Evolutionary conservation across 2,113 vertebrate species (phyloP), one percentile per base, ranked within the genome.

Genomic region (Monopterus albus): DNA sequence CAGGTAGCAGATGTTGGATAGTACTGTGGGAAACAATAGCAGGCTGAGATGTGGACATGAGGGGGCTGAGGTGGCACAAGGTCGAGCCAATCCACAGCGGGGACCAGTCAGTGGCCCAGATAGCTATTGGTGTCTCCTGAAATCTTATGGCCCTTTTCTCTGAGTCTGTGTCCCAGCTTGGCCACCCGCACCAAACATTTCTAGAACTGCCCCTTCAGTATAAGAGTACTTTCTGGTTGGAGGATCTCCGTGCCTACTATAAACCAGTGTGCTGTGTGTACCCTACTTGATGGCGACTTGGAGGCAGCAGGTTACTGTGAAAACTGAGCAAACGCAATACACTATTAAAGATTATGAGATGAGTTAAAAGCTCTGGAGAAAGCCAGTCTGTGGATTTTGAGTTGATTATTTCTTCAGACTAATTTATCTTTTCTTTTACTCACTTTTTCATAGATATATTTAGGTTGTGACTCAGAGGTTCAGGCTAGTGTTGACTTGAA

Each of bases 21-120:
- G 82, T 35, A 62, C 49, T 38, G 13, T 52, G 39, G 70, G 60
- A 75, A 77, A 87, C 86, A 85, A 86, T 80, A 56, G 64, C 69
- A 71, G 67, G 70, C 74, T 60, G 62, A 52, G 70, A 74, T 57
- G 67, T 64, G 58, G 67, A 67, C 60, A 56, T 39, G 49, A 25
- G 57, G 49, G 71, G 39, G 50, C 2, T 12, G 72, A 17, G 58
- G 75, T 42, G 70, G 81, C 82, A 80, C 55, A 12, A 28, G 55
- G 50, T 56, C 3, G 5, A 58, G 64, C 70, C 71, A 78, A 21
- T 50, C 61, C 52, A 21, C 47, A 65, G 56, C 14, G 53, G 36
- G 51, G 20, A 63, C n/a, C 77, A 52, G 51, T 15, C 31, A 49
- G 45, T 10, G 33, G 13, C 52, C 13, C 71, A 29, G 46, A 52